phyloP scores from a whole-genome alignment of 2,797 vertebrate genomes.

The Oreortyx pictus region DNA sequence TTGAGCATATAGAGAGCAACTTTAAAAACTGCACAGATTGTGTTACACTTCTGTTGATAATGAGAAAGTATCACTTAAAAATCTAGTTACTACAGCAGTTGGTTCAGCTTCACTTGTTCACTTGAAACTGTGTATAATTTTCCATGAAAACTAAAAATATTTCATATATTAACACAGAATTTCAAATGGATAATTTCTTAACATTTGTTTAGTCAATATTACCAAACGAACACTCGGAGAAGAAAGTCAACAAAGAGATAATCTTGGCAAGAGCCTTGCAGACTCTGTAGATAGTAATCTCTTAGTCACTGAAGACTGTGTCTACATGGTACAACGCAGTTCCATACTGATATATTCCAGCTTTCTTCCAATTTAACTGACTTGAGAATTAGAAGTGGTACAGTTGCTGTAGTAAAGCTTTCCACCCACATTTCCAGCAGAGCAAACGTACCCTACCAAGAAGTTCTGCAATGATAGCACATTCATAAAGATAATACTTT shows the following conservation, averaged over 20 bases:
- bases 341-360: not conserved
- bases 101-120: constrained; percentile 38
- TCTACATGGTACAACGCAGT: not conserved
- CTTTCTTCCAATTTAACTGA: not conserved
- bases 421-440: not conserved
- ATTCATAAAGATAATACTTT: not conserved
- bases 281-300: not conserved
- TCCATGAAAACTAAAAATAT: not conserved
- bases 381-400: not conserved
- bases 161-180: not conserved
- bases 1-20: not conserved
- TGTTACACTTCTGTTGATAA: constrained; percentile 25
- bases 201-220: not conserved
- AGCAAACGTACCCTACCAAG: not conserved
- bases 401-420: not conserved
- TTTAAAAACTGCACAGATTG: constrained; percentile 9
- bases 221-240: not conserved
- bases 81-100: constrained; percentile 8
- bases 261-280: not conserved
- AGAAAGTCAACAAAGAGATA: not conserved
- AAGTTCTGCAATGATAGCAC: not conserved
- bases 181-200: constrained; percentile 7
- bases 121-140: not conserved
- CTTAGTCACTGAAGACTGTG: not conserved
- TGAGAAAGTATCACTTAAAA: constrained; percentile 18